Evolutionary conservation across 2,888 invertebrate genomes (phyloP).

Genomic region (Globia sparganii): DNA sequence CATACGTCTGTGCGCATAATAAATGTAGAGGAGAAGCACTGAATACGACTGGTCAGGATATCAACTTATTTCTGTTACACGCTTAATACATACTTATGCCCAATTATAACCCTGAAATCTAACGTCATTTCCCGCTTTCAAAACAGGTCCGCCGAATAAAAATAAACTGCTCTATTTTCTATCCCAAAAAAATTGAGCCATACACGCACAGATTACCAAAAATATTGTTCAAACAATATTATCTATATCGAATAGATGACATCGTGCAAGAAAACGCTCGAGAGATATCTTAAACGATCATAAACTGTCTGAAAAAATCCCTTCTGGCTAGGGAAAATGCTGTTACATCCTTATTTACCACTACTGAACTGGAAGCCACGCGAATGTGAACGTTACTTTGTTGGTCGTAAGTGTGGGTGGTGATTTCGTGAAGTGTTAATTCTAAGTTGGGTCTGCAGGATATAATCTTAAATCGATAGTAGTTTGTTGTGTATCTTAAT

Average conservation of each 20-base stretch:
- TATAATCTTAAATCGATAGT: conserved; percentile 73
- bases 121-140: conserved; percentile 4
- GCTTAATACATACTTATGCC: not conserved
- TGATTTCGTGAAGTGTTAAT: not conserved
- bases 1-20: too few relatives aligned
- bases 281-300: conserved; percentile 73
- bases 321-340: conserved; percentile 65
- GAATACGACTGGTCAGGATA: too few relatives aligned
- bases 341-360: conserved; percentile 13
- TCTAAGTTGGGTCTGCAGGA: conserved; percentile 28
- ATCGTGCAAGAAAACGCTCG: conserved; percentile 54
- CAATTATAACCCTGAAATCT: not conserved
- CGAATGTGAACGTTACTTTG: conserved; percentile 28
- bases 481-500: conserved; percentile 62
- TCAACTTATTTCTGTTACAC: too few relatives aligned
- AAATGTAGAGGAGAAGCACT: too few relatives aligned
- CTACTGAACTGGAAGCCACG: not conserved
- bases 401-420: rapidly evolving
- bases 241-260: conserved; percentile 60
- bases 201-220: conserved; percentile 48
- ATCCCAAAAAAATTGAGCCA: conserved; percentile 25
- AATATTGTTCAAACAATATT: conserved; percentile 59
- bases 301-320: conserved; percentile 76
- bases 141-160: conserved; percentile 13
- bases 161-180: conserved; percentile 29